These are phyloP conservation scores for Zaprionus lineosus DNA, from an alignment of 2,888 invertebrate genomes.

Conservation along the genomic window DNA sequence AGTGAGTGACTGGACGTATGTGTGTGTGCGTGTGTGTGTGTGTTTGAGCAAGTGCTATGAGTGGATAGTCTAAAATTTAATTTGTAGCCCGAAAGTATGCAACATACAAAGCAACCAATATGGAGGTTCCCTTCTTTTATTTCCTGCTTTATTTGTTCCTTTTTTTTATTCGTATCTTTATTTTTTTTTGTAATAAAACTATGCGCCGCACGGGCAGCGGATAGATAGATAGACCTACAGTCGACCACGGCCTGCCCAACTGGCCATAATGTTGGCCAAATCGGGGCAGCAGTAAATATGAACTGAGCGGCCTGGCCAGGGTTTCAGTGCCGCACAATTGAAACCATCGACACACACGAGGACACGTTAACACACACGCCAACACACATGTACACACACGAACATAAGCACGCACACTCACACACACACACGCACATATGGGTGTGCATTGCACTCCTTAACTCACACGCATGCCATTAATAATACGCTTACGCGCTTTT, in stretches of 20 bases:
- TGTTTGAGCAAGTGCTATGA: too few relatives aligned
- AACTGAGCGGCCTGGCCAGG: constrained; percentile 30
- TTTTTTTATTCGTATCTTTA: constrained; percentile 4
- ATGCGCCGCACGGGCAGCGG: constrained; percentile 14
- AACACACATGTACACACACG: not conserved
- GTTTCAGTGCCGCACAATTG: constrained; percentile 53
- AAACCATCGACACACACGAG: constrained; percentile 32
- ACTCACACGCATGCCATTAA: constrained; percentile 56
- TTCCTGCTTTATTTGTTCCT: constrained; percentile 1
- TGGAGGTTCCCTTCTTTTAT: constrained; percentile 9
- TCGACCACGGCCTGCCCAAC: not conserved
- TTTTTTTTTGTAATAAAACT: constrained; percentile 18
- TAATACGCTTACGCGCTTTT: constrained; percentile 78
- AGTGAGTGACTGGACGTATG: too few relatives aligned
- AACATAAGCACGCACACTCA: too few relatives aligned
- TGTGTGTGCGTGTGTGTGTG: too few relatives aligned
- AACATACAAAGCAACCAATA: constrained; percentile 10
- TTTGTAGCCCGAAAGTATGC: constrained; percentile 31
- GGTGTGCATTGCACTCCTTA: not conserved
- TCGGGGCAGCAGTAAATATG: constrained; percentile 58
- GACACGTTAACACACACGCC: constrained; percentile 12
- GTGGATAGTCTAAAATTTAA: constrained; percentile 27
- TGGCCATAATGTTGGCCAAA: constrained; percentile 49
- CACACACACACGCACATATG: too few relatives aligned
- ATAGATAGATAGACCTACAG: constrained; percentile 43